Conservation (phyloP, 2,888 invertebrate genomes). For the Drosophila colorata region DNA sequence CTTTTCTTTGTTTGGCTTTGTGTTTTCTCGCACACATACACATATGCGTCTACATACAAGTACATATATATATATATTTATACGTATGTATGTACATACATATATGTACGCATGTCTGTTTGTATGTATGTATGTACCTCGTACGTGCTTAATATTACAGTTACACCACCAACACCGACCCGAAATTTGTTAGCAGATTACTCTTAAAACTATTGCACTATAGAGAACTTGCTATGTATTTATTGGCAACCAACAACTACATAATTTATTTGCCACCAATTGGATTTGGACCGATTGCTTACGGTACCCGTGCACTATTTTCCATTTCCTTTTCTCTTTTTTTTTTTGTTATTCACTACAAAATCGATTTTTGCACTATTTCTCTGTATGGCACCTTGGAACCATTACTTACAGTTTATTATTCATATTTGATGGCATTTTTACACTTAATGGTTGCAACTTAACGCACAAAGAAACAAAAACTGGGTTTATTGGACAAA, state of each 20-base stretch:
- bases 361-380: constrained; percentile 79
- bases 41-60: constrained; percentile 17
- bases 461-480: constrained; percentile 77
- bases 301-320: constrained; percentile 68
- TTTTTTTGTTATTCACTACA: constrained; percentile 73
- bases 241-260: constrained; percentile 57
- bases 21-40: constrained; percentile 25
- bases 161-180: constrained; percentile 63
- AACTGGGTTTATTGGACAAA: constrained; percentile 42
- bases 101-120: constrained; percentile 8
- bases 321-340: constrained; percentile 48
- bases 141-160: constrained; percentile 33
- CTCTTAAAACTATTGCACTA: constrained; percentile 67
- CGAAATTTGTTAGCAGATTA: constrained; percentile 52
- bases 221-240: constrained; percentile 55
- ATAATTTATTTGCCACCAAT: constrained; percentile 70
- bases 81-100: constrained; percentile 19
- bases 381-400: constrained; percentile 51
- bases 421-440: constrained; percentile 85
- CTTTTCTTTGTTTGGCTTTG: constrained; percentile 55
- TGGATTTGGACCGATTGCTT: constrained; percentile 47
- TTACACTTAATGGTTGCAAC: constrained; percentile 83
- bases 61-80: constrained; percentile 13
- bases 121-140: constrained; percentile 20
- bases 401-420: constrained; percentile 85